phyloP scores from a whole-genome alignment of 2,888 invertebrate genomes.

The Mallateleia sp. region DNA sequence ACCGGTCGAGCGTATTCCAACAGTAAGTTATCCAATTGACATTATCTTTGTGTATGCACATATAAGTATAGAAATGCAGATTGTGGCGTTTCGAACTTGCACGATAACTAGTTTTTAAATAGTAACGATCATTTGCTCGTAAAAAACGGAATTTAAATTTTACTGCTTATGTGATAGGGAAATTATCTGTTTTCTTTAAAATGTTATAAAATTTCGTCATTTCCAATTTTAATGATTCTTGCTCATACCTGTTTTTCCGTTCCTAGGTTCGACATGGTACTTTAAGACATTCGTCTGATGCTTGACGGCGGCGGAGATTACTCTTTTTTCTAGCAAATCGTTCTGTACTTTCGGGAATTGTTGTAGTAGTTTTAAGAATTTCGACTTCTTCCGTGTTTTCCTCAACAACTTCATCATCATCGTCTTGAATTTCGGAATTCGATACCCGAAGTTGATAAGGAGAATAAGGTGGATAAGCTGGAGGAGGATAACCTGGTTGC shows the following conservation, averaged over 20 bases:
- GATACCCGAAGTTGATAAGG: slow-evolving; percentile 67
- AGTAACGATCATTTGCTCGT: slow-evolving; percentile 12
- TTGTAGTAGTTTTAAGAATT: slow-evolving; percentile 42
- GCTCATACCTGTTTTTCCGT: slow-evolving; percentile 39
- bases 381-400: slow-evolving; percentile 59
- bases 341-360: slow-evolving; percentile 57
- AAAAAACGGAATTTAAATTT: slow-evolving; percentile 51
- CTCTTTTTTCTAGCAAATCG: slow-evolving; percentile 56
- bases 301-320: slow-evolving; percentile 49
- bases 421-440: slow-evolving; percentile 41
- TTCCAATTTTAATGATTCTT: slow-evolving; percentile 2
- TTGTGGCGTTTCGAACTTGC: slow-evolving; percentile 48
- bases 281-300: slow-evolving; percentile 20
- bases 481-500: slow-evolving; percentile 56
- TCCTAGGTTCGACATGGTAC: slow-evolving; percentile 2
- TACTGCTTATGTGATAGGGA: slow-evolving; percentile 28
- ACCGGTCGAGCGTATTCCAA: slow-evolving; percentile 53
- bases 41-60: slow-evolving; percentile 50
- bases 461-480: slow-evolving; percentile 60
- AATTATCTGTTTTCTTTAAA: slow-evolving; percentile 23
- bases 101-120: slow-evolving; percentile 58
- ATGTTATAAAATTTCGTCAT: slow-evolving; percentile 29
- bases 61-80: slow-evolving; percentile 39
- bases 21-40: slow-evolving; percentile 52
- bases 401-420: slow-evolving; percentile 39